These are phyloP conservation scores for Micrasema minimum DNA, from an alignment of 1,140 invertebrate genomes.

Conservation along the genomic window DNA sequence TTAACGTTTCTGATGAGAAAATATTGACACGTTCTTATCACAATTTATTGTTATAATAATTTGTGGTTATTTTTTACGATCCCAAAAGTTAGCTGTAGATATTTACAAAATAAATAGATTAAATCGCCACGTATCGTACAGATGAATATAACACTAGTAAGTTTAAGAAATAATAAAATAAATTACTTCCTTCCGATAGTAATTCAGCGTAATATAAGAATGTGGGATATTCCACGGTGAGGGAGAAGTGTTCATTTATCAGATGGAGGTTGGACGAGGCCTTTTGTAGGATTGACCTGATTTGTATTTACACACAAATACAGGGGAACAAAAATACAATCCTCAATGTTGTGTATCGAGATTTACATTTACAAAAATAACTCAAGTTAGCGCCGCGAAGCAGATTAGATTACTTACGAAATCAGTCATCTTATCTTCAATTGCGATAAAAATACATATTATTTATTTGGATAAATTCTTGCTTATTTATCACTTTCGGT, in stretches of 20 bases:
- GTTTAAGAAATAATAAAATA: not conserved
- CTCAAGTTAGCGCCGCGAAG: not conserved
- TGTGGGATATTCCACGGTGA: not conserved
- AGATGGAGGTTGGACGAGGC: constrained; percentile 9
- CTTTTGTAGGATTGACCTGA: constrained; percentile 17
- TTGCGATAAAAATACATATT: too few relatives aligned
- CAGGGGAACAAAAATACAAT: not conserved
- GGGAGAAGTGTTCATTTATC: constrained; percentile 4
- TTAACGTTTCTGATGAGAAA: too few relatives aligned
- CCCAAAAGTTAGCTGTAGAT: too few relatives aligned
- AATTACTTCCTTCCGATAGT: not conserved
- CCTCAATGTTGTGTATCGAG: not conserved
- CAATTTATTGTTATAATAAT: too few relatives aligned
- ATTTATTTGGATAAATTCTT: too few relatives aligned
- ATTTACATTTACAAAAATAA: not conserved
- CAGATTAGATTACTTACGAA: not conserved
- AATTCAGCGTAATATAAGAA: not conserved
- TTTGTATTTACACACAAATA: not conserved
- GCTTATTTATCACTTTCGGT: too few relatives aligned
- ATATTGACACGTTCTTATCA: too few relatives aligned
- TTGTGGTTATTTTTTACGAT: too few relatives aligned
- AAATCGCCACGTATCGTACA: too few relatives aligned
- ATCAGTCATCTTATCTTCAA: not conserved
- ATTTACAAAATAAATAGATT: too few relatives aligned
- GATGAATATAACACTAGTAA: not conserved